Base-by-base conservation (phyloP, 2,113 vertebrate species). In the Sinocyclocheilus grahami region DNA sequence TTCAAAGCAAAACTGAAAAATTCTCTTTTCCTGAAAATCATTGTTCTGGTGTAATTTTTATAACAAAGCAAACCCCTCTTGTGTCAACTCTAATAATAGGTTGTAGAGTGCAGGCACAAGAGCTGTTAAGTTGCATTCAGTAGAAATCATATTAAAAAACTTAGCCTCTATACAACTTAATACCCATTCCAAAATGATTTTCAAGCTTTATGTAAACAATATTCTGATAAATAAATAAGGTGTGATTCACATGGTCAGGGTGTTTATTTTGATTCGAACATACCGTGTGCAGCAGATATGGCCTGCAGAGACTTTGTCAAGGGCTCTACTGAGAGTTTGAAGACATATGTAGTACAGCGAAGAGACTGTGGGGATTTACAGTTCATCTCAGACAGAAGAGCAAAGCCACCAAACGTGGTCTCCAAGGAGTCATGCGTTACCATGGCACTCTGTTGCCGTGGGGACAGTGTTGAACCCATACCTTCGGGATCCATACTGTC, bases 341-440 rank as follows among this genome's bases (percentile, higher is more conserved):
- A 24, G 51, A 58, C 51, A 39, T 20, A 13, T 46, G 39, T 51
- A 51, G 55, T 30, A 42, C 82, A 51, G 48, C 2, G 13, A 74
- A 84, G 51, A 84, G 51, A 10, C 78, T 80, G 37, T 63, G 22
- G 58, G 78, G 78, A 84, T 72, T 84, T 74, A 74, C 48, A 74
- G 82, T 83, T 82, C 6, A 82, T 82, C 63, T 82, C 24, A 69
- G 42, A 67, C 39, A 82, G 62, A 82, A 37, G 16, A 71, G 24
- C 39, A 75, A 58, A 85, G 53, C 60, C 18, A 37, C 30, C 18
- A 74, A 58, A 74, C 53, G 27, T 39, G 22, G 53, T 60, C 82
- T 74, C 67, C 22, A 75, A 74, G 69, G 76, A 85, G 60, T 58
- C 48, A 3, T 13, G 3, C 2, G 60, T 85, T 42, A 24, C 74